phyloP scores from a whole-genome alignment of 1,140 invertebrate species.

The Drosophila sucinea region DNA sequence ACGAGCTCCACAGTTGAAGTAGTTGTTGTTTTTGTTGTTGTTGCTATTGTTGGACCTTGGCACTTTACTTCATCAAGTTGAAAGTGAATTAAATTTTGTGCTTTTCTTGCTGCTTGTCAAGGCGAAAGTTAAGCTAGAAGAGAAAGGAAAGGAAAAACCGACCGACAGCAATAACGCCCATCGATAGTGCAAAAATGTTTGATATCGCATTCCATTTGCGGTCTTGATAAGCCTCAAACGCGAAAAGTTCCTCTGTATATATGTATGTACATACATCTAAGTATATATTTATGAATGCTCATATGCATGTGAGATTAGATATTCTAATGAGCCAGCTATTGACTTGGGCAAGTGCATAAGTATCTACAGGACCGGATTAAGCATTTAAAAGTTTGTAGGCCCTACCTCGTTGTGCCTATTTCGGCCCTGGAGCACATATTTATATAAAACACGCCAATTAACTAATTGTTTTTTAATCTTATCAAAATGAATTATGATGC shows the following conservation, averaged over 20 bases:
- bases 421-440: not conserved
- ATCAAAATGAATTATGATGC: constrained; percentile 7
- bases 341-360: no score
- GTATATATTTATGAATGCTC: not conserved
- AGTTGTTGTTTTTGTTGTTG: constrained; percentile 33
- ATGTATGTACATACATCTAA: not conserved
- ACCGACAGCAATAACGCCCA: constrained; percentile 29
- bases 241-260: not conserved
- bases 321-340: not conserved
- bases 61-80: constrained; percentile 55
- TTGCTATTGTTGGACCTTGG: constrained; percentile 51
- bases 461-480: constrained; percentile 5
- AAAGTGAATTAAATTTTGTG: constrained; percentile 72
- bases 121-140: constrained; percentile 40
- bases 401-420: no score
- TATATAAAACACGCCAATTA: not conserved
- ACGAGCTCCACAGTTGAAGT: constrained; percentile 57
- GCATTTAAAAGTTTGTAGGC: no score
- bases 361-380: no score
- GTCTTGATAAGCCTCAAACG: constrained; percentile 33
- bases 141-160: constrained; percentile 38
- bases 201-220: constrained; percentile 35
- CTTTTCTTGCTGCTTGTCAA: constrained; percentile 51
- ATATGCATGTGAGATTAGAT: not conserved
- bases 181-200: constrained; percentile 54